A percentile compares a stretch with the other conserved stretches of the same genome.
phyloP scores from a whole-genome alignment of 2,797 vertebrate genomes.

The Smutsia gigantea region DNA sequence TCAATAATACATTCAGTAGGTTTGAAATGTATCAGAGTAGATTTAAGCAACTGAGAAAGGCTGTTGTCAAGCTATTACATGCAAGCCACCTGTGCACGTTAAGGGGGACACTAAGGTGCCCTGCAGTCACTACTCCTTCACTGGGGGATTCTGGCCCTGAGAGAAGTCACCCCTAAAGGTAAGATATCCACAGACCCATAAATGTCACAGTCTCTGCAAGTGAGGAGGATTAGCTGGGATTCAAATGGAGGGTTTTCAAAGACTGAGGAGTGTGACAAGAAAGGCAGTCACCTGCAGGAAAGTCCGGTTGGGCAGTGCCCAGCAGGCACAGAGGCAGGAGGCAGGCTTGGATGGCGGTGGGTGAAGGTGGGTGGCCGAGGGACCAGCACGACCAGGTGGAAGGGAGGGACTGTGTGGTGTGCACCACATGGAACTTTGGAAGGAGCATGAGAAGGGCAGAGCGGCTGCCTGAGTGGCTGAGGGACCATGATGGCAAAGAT shows the following conservation, averaged over 20 bases:
- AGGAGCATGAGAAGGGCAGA: accelerated
- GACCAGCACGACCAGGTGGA: accelerated
- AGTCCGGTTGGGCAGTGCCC: accelerated
- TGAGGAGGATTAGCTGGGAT: not conserved
- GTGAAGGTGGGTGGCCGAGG: accelerated
- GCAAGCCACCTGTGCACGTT: too few relatives aligned
- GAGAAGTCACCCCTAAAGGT: accelerated
- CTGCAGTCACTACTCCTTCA: not conserved
- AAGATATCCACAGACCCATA: accelerated
- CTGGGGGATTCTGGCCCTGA: too few relatives aligned
- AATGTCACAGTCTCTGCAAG: not conserved
- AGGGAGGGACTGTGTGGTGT: not conserved
- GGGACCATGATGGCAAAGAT: accelerated
- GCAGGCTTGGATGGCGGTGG: accelerated
- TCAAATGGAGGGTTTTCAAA: not conserved
- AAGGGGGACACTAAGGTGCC: not conserved
- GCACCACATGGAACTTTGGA: not conserved
- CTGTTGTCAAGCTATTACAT: accelerated
- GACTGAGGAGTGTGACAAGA: not conserved
- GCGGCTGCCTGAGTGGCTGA: accelerated
- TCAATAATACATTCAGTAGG: not conserved
- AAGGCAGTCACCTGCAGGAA: not conserved
- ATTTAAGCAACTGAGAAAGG: not conserved
- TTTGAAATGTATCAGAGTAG: not conserved
- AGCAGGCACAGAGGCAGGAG: accelerated